A percentile compares a stretch with the other conserved stretches of the same genome.
Evolutionary conservation across 2,113 vertebrate species (phyloP).

Genomic region (Micronycteris hirsuta): DNA sequence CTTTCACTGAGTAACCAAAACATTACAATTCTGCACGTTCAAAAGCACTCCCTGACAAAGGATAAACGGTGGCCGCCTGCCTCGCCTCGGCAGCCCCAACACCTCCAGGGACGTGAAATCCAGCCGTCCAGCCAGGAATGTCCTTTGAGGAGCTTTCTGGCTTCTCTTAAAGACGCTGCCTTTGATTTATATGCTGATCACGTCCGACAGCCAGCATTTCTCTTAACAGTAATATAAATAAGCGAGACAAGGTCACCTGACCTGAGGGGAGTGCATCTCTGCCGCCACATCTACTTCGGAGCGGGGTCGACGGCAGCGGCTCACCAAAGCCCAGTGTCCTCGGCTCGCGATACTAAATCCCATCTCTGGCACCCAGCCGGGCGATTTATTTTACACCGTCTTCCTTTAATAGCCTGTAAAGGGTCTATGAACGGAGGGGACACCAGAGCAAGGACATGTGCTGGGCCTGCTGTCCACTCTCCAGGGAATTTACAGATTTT

Average conservation of each 20-base stretch:
- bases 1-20: neutral
- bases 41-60: neutral
- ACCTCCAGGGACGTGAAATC: slow-evolving; percentile 62
- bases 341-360: slow-evolving; percentile 55
- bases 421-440: fast-evolving
- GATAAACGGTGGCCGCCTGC: neutral
- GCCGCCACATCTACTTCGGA: slow-evolving; percentile 71
- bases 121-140: slow-evolving; percentile 63
- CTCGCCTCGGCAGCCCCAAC: neutral
- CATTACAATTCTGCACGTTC: neutral
- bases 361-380: slow-evolving; percentile 2
- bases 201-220: slow-evolving; percentile 78
- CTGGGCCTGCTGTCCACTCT: neutral
- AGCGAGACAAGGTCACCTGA: slow-evolving; percentile 81
- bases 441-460: neutral
- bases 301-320: slow-evolving; percentile 57
- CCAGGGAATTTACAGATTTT: too few species aligned
- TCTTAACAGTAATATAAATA: slow-evolving; percentile 84
- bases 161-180: slow-evolving; percentile 72
- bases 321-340: slow-evolving; percentile 60
- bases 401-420: neutral
- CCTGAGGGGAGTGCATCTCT: slow-evolving; percentile 76
- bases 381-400: neutral
- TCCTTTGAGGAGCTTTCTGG: slow-evolving; percentile 73
- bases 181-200: slow-evolving; percentile 81